Base-by-base conservation (phyloP, 1,140 invertebrate genomes). In the Idris sp. region DNA sequence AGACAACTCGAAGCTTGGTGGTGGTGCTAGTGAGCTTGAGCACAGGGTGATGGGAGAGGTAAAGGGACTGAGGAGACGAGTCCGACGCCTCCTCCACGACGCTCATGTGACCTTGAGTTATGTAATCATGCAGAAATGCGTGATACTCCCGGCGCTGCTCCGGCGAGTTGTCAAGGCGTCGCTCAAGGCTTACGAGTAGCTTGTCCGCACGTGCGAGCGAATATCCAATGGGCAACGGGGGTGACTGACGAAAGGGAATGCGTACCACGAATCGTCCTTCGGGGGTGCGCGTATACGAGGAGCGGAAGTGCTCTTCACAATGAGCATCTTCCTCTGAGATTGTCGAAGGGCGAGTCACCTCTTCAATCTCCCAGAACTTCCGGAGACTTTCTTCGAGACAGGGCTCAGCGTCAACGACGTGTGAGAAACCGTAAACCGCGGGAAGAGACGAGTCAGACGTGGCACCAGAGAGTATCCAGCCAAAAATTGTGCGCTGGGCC, bases 301-400 rank as follows among this genome's bases (percentile, higher is more conserved):
- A 4, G 19, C 2, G 19, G 6, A 22, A 22, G 6, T 22, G 19
- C 6, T 2, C 6, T 6, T 22, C 19, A 22, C 19, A 22, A 4
- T 22, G 2, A n/a, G 8, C 18, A 10, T 35, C 13, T 0, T 22
- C 41, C 15, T 38, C 19, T 10, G 43, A 0, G n/a, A 4, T 4
- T 6, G 13, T 7, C 14, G 44, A 25, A 7, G 10, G 19, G 4
- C 8, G 19, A 13, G 22, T 7, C 8, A 36, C 8, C 2, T 44
- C 40, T 26, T 67, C 62, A n/a, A 10, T 8, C 16, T 36, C 43
- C 49, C 49, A 54, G 28, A 68, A 68, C 15, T 26, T 5, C 5
- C 8, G 3, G 9, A 56, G 18, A 19, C 22, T 2, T 8, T 2
- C 8, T 10, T 38, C 36, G 1, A 68, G 16, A n/a, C n/a, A n/a